Evolutionary conservation across 2,797 vertebrate genomes (phyloP).

Genomic region (Coregonus sp.): DNA sequence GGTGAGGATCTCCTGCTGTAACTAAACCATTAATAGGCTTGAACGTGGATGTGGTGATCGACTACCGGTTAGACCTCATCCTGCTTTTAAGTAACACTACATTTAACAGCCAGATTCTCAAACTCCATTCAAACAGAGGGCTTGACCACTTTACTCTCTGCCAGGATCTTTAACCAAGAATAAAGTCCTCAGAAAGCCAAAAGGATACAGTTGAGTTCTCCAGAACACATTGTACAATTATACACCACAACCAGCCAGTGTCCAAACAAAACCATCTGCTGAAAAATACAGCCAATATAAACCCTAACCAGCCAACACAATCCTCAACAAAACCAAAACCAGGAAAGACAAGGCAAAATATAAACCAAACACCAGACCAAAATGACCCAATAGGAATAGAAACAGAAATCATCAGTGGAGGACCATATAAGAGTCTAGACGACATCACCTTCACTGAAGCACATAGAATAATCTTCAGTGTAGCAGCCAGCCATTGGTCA

Average conservation of each 20-base stretch:
- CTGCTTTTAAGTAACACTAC: conserved; percentile 26
- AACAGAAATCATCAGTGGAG: not conserved
- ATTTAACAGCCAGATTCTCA: not conserved
- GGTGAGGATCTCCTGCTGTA: conserved; percentile 36
- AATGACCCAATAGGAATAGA: too few relatives aligned
- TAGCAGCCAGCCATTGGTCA: not conserved
- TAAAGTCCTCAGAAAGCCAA: not conserved
- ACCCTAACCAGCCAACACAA: not conserved
- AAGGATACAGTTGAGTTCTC: not conserved
- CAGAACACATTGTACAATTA: not conserved
- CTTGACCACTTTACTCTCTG: not conserved
- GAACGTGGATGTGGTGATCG: conserved; percentile 20
- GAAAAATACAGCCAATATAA: not conserved
- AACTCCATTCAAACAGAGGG: not conserved
- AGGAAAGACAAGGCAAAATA: not conserved
- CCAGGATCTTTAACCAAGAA: conserved; percentile 3
- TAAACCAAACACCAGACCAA: not conserved
- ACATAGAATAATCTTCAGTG: not conserved
- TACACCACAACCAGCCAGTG: not conserved
- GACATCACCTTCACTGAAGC: not conserved
- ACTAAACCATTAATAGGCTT: conserved; percentile 53
- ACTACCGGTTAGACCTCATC: conserved; percentile 18
- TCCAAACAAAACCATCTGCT: not conserved
- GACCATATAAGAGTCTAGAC: not conserved
- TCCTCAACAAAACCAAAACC: not conserved